Evolutionary conservation across 30 jellyfish, hydroid and myxozoan genomes (phyloP), one percentile per base, ranked within the genome.

Genomic region (Aurelia sp.): DNA sequence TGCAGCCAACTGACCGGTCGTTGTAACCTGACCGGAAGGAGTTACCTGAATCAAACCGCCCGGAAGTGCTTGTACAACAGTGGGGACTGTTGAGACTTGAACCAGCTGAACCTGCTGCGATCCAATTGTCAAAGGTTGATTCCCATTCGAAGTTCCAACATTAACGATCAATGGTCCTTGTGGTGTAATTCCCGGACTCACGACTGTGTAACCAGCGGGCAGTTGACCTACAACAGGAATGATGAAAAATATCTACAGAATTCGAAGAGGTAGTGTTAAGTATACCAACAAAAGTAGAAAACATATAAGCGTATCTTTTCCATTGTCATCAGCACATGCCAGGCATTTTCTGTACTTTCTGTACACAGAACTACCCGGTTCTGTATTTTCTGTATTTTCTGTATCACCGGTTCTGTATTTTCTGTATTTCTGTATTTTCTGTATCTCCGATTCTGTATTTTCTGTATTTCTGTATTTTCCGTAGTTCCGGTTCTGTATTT

Each of bases 1-100:
- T 1, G 70, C 92, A n/a, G 81, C 92, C 33, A 82, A 16, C 53
- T 48, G 76, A 12, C 82, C 66, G 1, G 93, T 70, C 20, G 93
- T 61, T 0, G 93, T 84, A 6, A 73, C 93, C 59, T 90, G 94
- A 18, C 88, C 87, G 17, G 97, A 52, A 3, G 97, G 97, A 13
- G 97, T 82, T 50, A 90, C 94, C 52, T 90, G 97, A 18, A 90
- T 75, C 63, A 90, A 64, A 22, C 97, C 97, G 48, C 86, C 90
- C 13, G 96, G 96, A 12, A 89, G 55, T 18, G 93, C 97, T 59
- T 90, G 97, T 16, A 90, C 97, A 24, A 90, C 89, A 6, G 97
- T 74, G 55, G 55, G 55, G 12, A 81, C 93, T 13, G 90, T 87
- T 3, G 97, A 81, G 41, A 90, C 97, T 58, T 90, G 97, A 48